Evolutionary conservation across 2,888 invertebrate genomes (phyloP).

Genomic region (Octodonta nipae): DNA sequence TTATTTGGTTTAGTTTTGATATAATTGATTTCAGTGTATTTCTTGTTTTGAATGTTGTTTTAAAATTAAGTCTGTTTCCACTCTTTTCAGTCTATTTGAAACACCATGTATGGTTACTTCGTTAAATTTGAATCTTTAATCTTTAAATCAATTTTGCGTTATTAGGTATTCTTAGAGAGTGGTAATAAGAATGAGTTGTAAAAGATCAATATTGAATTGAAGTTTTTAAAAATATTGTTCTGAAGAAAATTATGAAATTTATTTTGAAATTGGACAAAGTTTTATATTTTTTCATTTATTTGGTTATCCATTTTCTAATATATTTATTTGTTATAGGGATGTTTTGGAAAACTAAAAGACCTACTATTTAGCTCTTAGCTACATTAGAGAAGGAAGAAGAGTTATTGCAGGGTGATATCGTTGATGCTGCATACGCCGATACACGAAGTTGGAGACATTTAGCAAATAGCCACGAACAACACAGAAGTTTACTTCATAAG

Average conservation of each 20-base stretch:
- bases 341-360: background rate
- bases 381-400: background rate
- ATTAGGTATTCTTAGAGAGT: too few relatives aligned
- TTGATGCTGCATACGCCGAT: background rate
- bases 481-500: background rate
- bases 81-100: too few relatives aligned
- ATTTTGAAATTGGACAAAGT: too few relatives aligned
- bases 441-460: background rate
- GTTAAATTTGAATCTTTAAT: too few relatives aligned
- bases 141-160: too few relatives aligned
- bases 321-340: background rate
- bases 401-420: background rate
- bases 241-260: background rate
- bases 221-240: background rate
- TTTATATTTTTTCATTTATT: background rate
- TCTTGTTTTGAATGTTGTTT: too few relatives aligned
- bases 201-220: too few relatives aligned
- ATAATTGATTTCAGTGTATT: too few relatives aligned
- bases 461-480: background rate
- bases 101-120: too few relatives aligned
- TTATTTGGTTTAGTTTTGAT: too few relatives aligned
- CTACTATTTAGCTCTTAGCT: background rate
- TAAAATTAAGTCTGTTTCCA: too few relatives aligned
- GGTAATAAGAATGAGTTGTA: too few relatives aligned
- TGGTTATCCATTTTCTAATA: background rate